Conservation (phyloP, 2,113 vertebrate species). For the Hypomesus transpacificus region DNA sequence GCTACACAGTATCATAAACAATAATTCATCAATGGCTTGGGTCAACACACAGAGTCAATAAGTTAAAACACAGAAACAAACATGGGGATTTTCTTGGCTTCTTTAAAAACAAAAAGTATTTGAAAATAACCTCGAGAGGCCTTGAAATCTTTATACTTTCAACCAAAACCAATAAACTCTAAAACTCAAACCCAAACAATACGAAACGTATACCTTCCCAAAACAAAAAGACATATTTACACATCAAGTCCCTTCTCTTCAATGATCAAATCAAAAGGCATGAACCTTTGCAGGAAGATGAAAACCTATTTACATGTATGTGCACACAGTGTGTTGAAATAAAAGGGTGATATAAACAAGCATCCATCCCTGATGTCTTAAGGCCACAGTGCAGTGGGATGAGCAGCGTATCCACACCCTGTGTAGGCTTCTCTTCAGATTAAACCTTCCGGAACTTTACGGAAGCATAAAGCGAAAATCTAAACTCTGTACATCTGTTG, state of each 20-base stretch:
- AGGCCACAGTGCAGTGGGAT: slow-evolving; percentile 69
- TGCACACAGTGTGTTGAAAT: slow-evolving; percentile 51
- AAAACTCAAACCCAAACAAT: background rate
- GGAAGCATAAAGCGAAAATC: background rate
- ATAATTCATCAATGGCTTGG: slow-evolving; percentile 28
- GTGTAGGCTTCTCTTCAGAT: slow-evolving; percentile 57
- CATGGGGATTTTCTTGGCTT: background rate
- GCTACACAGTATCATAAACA: slow-evolving; percentile 8
- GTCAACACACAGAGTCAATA: slow-evolving; percentile 26
- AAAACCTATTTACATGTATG: slow-evolving; percentile 50
- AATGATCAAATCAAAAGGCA: slow-evolving; percentile 41
- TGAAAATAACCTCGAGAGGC: too few species aligned
- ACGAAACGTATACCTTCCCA: background rate
- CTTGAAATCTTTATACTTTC: too few species aligned
- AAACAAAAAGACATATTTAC: slow-evolving; percentile 5
- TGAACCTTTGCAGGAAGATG: slow-evolving; percentile 15
- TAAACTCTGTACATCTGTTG: slow-evolving; percentile 4
- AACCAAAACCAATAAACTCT: background rate
- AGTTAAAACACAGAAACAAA: slow-evolving; percentile 1
- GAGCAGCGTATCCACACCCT: slow-evolving; percentile 39
- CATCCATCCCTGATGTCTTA: slow-evolving; percentile 75
- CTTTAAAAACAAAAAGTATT: background rate
- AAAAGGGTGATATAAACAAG: slow-evolving; percentile 61
- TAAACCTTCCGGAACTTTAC: slow-evolving; percentile 53
- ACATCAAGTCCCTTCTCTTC: slow-evolving; percentile 55